A percentile compares a stretch with the other conserved stretches of the same genome.
Evolutionary conservation across 2,797 vertebrate species (phyloP).

Genomic region (Gila robusta): DNA sequence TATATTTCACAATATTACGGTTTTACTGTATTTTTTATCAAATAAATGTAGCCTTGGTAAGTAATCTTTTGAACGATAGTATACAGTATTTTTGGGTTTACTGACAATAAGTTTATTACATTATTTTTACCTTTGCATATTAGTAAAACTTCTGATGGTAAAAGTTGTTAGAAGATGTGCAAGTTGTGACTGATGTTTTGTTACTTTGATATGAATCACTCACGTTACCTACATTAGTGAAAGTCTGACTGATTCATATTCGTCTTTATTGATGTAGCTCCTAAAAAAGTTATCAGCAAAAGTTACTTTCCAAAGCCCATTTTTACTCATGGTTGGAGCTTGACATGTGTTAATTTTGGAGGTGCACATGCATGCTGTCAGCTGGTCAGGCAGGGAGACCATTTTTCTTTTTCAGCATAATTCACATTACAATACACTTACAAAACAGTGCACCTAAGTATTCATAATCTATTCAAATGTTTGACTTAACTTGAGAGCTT

Average conservation of each 20-base stretch:
- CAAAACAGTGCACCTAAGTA: background rate
- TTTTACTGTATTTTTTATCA: conserved; percentile 2
- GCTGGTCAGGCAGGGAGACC: background rate
- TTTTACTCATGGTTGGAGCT: no score
- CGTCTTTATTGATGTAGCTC: background rate
- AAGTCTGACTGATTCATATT: background rate
- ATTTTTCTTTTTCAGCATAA: no score
- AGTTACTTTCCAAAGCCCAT: background rate
- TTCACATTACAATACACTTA: background rate
- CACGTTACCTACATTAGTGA: background rate
- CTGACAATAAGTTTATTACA: background rate
- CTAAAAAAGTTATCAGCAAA: background rate
- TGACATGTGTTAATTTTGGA: background rate
- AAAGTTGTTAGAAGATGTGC: background rate
- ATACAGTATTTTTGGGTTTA: background rate
- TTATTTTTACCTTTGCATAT: background rate
- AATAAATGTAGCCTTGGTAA: background rate
- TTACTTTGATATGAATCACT: background rate
- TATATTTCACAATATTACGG: background rate
- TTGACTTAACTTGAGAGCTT: background rate
- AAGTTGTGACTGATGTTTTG: background rate
- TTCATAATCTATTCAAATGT: background rate
- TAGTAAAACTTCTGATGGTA: background rate
- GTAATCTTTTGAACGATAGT: background rate
- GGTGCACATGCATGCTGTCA: background rate